Evolutionary conservation across 2,888 invertebrate genomes (phyloP), one percentile per base, ranked within the genome.

Genomic region (Acanthosepion lycidas): DNA sequence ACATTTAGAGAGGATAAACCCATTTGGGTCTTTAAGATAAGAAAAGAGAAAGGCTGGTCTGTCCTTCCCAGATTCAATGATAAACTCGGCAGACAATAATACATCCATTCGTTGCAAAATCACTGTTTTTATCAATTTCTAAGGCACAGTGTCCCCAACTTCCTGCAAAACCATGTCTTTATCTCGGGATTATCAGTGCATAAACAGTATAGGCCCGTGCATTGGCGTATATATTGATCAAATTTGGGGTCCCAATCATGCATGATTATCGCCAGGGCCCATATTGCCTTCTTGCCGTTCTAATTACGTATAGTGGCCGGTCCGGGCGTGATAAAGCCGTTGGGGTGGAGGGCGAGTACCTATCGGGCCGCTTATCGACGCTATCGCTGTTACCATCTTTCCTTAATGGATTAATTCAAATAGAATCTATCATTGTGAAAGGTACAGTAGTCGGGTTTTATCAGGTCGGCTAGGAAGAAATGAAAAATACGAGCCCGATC

Each of bases 1-100:
- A 64, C 26, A 64, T 64, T 64, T 64, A 8, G 64, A 26, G 64
- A 64, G 64, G n/a, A 78, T n/a, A 78, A 78, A 78, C 78, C 78
- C 78, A 78, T 78, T 78, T 78, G 78, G 78, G 78, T 78, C 78
- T 78, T 78, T 78, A 78, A 78, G 78, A 78, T 78, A 78, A 78
- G 78, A 78, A 78, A n/a, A 78, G n/a, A 78, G 78, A n/a, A 78
- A 6, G n/a, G 18, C 78, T n/a, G 12, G 78, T 78, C n/a, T 78
- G 78, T 78, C 78, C 9, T 78, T 78, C 78, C 78, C n/a, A 33
- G 78, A 78, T 78, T 15, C 15, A 33, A 78, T 18, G 78, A 78
- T 78, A 78, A 78, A 78, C 15, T n/a, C 9, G n/a, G n/a, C 78
- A 78, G 78, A 78, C 78, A 78, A 78, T 78, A 78, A 78, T 78